Evolutionary conservation across 2,888 invertebrate genomes (phyloP), one percentile per base, ranked within the genome.

Genomic region (Euclidia mi): DNA sequence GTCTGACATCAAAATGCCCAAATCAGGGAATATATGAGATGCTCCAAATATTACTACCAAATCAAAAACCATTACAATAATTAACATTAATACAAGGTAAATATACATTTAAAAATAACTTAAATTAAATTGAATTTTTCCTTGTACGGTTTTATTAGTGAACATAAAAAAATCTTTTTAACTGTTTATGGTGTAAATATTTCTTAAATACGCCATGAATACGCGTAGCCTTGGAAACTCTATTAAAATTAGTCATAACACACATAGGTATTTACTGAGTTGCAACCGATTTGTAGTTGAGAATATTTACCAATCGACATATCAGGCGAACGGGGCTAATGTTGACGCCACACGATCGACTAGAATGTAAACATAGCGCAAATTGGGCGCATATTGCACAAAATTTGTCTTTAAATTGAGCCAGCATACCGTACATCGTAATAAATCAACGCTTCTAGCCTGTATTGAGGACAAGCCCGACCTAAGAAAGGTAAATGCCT

Each of bases 401-500:
- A 87, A 91, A 84, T 88, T 85, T 85, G 86, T 88, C 84, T 88
- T 81, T 87, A 85, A 89, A 88, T 85, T 83, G 81, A 87, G 79
- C 74, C 81, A 65, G 81, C 88, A 90, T 89, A 88, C 87, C 85
- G 80, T 87, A 84, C 87, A 89, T 90, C 87, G 86, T 83, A 86
- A 90, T 92, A 91, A 92, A 91, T 92, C 89, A 91, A 88, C 86
- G 88, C 86, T 86, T 89, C 87, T 83, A 89, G 84, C 45, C 75
- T 76, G 87, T 88, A 92, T 91, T 92, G 92, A 91, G 93, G 91
- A 92, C 94, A 93, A 87, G 86, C 85, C 84, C 85, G 87, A 91
- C 89, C 92, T 91, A 92, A 90, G 92, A 92, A 92, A 92, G 92
- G 92, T 91, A 92, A 92, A 92, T 90, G 88, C 91, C 82, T 92